These are phyloP conservation scores for Anolis apletophallus DNA, from an alignment of 2,797 vertebrate species.

Conservation along the genomic window DNA sequence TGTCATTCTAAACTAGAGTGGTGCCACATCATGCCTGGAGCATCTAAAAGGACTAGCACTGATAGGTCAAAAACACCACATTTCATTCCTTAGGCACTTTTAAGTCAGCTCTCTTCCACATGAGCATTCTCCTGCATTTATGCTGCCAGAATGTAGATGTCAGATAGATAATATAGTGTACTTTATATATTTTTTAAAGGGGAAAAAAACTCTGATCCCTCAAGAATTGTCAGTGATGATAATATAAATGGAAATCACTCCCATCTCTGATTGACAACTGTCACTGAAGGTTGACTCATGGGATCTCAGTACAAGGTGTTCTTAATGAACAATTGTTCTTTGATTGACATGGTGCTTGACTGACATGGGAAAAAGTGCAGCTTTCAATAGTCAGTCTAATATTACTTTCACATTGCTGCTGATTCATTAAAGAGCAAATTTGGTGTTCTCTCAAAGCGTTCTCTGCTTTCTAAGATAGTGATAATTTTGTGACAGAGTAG, in stretches of 20 bases:
- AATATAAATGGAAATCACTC: constrained; percentile 29
- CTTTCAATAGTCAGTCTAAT: neutral
- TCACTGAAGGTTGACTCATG: neutral
- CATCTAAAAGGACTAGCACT: constrained; percentile 54
- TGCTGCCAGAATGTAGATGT: neutral
- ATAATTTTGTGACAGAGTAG: neutral
- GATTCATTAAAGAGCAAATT: neutral
- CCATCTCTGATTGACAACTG: constrained; percentile 14
- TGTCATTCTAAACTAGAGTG: constrained; percentile 49
- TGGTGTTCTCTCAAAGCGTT: neutral
- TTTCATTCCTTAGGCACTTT: constrained; percentile 51
- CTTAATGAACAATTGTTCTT: neutral
- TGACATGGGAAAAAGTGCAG: neutral
- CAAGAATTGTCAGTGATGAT: constrained; percentile 7
- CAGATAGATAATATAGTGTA: constrained; percentile 1
- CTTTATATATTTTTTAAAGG: neutral
- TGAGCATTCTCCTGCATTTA: constrained; percentile 53
- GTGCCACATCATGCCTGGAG: constrained; percentile 38
- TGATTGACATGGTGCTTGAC: neutral
- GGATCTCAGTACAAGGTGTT: neutral
- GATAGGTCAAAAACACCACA: constrained; percentile 61
- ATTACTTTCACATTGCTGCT: constrained; percentile 1
- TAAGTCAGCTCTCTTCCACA: constrained; percentile 53
- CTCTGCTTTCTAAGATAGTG: neutral
- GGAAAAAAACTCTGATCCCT: constrained; percentile 3